Evolutionary conservation across 1,140 invertebrate species (phyloP), one percentile per base, ranked within the genome.

Genomic region (Drosophila carrolli): DNA sequence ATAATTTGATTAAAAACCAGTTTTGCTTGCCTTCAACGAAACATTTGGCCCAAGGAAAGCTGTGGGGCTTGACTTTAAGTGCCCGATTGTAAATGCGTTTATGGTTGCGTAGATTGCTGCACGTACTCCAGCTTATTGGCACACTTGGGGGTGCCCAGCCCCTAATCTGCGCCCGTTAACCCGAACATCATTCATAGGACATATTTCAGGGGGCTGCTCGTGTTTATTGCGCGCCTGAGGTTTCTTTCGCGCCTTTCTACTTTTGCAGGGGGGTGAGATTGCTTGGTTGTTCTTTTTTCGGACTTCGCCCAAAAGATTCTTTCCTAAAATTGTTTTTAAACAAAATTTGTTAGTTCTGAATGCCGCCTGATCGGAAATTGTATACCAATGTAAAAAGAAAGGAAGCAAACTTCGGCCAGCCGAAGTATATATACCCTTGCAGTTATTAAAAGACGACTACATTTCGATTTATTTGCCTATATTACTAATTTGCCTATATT

Each of bases 221-320:
- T 68, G 81, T 84, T 85, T 85, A 73, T 84, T 57, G 59, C 70
- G 35, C 51, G 73, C 81, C 75, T 74, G 59, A 58, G 81, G 73
- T 84, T 84, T 76, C 55, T 75, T 81, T 75, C 86, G 78, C 53
- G 78, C 74, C 62, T 67, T 76, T 76, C 11, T 32, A 27, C 32
- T 32, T 44, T 14, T 51, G 4, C 11, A 11, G n/a, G 50, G 50
- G 32, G 29, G 53, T 48, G 44, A 47, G 29, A 43, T 32, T 44
- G 54, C 48, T 47, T 48, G 19, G 19, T 2, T 19, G 19, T 19
- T 19, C 1, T 19, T 19, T 19, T 19, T 19, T 19, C 19, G 19
- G 19, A 19, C 19, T 19, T 19, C 19, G 1, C 1, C 19, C 1
- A 1, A 19, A 19, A 19, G 19, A 19, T 19, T 19, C 19, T 19